Conservation (phyloP, 2,113 vertebrate species). For the Erythrolamprus reginae region DNA sequence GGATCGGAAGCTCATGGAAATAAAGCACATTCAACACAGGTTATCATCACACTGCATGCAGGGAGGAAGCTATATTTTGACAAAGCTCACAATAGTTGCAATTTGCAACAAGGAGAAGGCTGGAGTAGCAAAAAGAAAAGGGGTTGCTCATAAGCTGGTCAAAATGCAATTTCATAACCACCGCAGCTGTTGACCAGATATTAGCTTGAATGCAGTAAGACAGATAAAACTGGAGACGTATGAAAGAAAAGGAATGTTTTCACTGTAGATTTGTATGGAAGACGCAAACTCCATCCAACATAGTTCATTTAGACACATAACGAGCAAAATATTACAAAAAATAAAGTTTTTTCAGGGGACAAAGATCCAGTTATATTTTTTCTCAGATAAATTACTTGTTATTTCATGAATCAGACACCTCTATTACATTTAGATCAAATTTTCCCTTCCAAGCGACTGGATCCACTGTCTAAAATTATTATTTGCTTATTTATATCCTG, state of each 20-base stretch:
- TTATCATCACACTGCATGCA: constrained; percentile 15
- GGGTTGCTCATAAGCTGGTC: neutral
- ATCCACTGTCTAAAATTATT: neutral
- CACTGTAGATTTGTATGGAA: constrained; percentile 18
- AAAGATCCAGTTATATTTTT: neutral
- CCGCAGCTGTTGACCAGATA: constrained; percentile 16
- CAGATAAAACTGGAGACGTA: neutral
- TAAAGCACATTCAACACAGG: constrained; percentile 45
- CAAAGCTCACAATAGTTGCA: neutral
- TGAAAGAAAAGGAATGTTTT: neutral
- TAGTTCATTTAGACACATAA: neutral
- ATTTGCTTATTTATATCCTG: neutral
- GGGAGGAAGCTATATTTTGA: constrained; percentile 27
- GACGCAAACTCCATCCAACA: constrained; percentile 8
- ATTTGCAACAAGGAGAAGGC: constrained; percentile 9
- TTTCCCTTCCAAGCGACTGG: constrained; percentile 42
- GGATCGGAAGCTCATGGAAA: constrained; percentile 52
- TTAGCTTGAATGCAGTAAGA: constrained; percentile 5
- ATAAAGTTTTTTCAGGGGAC: neutral
- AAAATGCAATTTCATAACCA: neutral
- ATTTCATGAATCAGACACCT: constrained; percentile 10
- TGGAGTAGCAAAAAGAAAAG: constrained; percentile 17
- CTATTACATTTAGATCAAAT: constrained; percentile 13
- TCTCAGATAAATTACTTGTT: neutral
- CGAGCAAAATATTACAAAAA: neutral